Conservation (phyloP, 2,797 vertebrate genomes). For the Pseudotriccus pelzelni region DNA sequence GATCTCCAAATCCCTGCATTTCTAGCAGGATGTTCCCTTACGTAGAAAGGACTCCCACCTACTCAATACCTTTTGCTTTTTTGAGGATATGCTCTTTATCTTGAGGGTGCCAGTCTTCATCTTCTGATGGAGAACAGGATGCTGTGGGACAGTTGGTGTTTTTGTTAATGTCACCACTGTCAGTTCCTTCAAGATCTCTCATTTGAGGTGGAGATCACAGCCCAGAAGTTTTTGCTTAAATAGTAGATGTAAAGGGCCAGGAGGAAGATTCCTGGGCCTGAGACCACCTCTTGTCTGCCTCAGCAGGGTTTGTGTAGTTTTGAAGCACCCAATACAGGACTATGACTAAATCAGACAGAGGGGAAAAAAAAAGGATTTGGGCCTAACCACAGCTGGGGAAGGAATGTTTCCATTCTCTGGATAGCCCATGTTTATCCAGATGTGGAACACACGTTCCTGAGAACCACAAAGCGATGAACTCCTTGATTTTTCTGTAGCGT, state of each 20-base stretch:
- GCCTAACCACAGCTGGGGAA: neutral
- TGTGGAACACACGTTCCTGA: neutral
- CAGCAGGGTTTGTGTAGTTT: neutral
- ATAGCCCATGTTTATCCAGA: slow-evolving; percentile 30
- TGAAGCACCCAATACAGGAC: neutral
- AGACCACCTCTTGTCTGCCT: neutral
- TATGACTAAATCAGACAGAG: neutral
- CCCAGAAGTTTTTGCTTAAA: neutral
- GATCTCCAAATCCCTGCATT: neutral
- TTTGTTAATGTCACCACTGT: neutral
- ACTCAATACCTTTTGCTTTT: neutral
- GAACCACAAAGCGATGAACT: slow-evolving; percentile 3
- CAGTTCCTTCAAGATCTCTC: neutral
- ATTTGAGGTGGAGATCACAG: neutral
- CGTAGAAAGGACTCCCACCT: neutral
- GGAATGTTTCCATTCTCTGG: slow-evolving; percentile 20
- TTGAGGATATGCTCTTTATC: neutral
- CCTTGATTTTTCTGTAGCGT: neutral
- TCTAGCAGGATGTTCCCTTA: neutral
- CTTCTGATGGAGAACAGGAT: neutral
- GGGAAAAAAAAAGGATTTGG: neutral
- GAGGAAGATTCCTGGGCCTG: neutral
- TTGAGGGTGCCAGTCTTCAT: neutral
- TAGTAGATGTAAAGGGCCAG: neutral
- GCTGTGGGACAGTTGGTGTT: neutral